Base-by-base conservation (phyloP, 2,113 vertebrate genomes). In the Phalacrocorax brasilianus region DNA sequence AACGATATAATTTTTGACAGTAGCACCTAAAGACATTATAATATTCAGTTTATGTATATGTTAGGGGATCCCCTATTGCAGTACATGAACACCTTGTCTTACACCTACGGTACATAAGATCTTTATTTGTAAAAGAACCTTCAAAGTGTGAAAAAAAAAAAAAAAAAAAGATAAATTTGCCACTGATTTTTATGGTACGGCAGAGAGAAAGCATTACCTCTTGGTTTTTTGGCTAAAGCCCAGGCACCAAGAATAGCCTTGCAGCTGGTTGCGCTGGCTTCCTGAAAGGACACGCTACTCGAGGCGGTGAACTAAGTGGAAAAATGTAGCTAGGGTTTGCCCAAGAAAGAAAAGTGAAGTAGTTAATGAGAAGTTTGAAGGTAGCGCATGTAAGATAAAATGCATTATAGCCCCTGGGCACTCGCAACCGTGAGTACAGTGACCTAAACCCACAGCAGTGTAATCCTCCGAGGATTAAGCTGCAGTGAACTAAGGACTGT, bases 81-180 rank as follows among this genome's bases (percentile, higher is more conserved):
- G 35, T 56, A 27, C 15, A 4, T 23, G 23, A 81, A 80, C 59
- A 50, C 61, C n/a, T 80, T 30, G 6, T 53, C 44, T 73, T 21
- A 30, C 0, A 0, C 55, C 24, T 71, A 11, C 42, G 18, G 42
- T 5, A 8, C 24, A 1, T 30, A 7, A 52, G 44, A 2, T 15
- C 87, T 81, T 84, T 77, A 55, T 68, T 88, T 88, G 44, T 66
- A 83, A 65, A 68, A 72, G 24, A 76, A 4, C 27, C 24, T 68
- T 84, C 68, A 55, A 18, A 1, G 9, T 49, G 79, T 83, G 33
- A 14, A 72, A 77, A 81, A 50, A 63, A 59, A 28, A 38, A 38
- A 38, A 38, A 38, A 38, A 38, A 38, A 38, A 38, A 38, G 12
- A 61, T n/a, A 38, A 76, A 26, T 5, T 16, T 42, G 17, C 4